Base-by-base conservation (phyloP, 2,888 invertebrate genomes). In the Encarsia formosa region DNA sequence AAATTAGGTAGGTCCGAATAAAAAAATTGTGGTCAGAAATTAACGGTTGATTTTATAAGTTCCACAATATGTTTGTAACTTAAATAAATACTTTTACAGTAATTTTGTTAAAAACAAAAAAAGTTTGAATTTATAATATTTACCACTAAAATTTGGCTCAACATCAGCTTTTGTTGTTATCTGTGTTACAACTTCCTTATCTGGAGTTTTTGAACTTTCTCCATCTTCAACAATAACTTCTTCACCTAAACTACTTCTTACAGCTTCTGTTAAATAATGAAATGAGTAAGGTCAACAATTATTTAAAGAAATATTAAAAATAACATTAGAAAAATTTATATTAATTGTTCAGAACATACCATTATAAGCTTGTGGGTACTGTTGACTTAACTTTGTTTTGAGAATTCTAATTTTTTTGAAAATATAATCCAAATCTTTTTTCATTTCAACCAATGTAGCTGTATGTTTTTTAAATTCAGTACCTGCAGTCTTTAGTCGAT, bases 391-490 rank as follows among this genome's bases (percentile, higher is more conserved):
- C 70, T 92, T 93, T 34, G 83, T 82, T 69, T 90, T 93, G 22
- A 93, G 84, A 5, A 82, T 79, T 49, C 93, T 81, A 49, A 98
- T 91, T 70, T 94, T 88, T 67, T 91, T 89, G 68, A 97, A 98
- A 63, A 98, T 89, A 63, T 87, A 88, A 69, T 98, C 95, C 50
- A 98, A 77, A 73, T 98, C 98, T 67, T 91, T 93, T 67, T 91
- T 91, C 89, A 96, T 93, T 51, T 95, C 94, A 8, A 84, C 75
- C 2, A 98, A 77, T 2, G 93, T 78, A 54, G 87, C 86, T 0
- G 92, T 92, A 69, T 97, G 95, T 61, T 87, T 88, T 66, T 89
- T 91, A 65, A 97, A 94, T 68, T 98, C 96, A 0, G 84, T 83
- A 8, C 84, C 86, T 0, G 95, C 93, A 18, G 84, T 84, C 66